phyloP scores from a whole-genome alignment of 2,797 vertebrate species.

The Crocidura indochinensis region DNA sequence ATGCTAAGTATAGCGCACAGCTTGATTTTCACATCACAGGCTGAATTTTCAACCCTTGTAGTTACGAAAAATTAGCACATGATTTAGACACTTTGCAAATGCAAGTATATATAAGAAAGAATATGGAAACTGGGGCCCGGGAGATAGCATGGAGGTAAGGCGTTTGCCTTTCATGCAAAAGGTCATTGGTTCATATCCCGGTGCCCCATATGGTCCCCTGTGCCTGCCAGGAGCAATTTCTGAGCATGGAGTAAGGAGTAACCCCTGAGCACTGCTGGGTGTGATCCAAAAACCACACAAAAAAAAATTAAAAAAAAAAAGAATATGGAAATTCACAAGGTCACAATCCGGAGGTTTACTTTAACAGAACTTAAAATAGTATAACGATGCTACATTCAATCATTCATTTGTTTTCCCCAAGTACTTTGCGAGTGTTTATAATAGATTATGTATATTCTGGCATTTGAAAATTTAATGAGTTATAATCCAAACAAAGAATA shows the following conservation, averaged over 20 bases:
- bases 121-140: too few species aligned
- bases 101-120: conserved; percentile 20
- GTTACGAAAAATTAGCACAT: not conserved
- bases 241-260: too few species aligned
- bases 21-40: conserved; percentile 56
- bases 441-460: not conserved
- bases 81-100: conserved; percentile 55
- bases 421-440: not conserved
- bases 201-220: too few species aligned
- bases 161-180: too few species aligned
- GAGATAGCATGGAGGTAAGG: too few species aligned
- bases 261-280: too few species aligned
- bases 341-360: conserved; percentile 3
- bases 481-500: conserved; percentile 15
- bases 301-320: too few species aligned
- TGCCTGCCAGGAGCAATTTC: too few species aligned
- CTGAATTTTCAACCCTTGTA: conserved; percentile 19
- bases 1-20: conserved; percentile 32
- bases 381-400: not conserved
- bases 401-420: not conserved
- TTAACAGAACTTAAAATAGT: not conserved
- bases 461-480: conserved; percentile 7
- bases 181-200: too few species aligned
- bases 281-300: too few species aligned
- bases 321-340: conserved; percentile 2